Conservation (phyloP, 2,113 vertebrate species). For the Tragelaphus buxtoni region DNA sequence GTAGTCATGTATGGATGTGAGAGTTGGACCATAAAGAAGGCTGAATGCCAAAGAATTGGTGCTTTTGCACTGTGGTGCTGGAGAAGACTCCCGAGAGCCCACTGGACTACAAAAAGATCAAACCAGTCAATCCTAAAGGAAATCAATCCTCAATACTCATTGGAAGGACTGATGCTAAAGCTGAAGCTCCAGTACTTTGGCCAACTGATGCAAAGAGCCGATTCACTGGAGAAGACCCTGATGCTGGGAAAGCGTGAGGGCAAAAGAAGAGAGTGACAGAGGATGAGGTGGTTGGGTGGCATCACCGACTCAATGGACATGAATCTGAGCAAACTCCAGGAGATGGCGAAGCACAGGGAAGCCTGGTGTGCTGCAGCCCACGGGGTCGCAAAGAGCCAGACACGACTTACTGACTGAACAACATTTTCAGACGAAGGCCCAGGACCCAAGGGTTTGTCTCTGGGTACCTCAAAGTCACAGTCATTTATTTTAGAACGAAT, state of each 20-base stretch:
- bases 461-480: background rate
- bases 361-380: background rate
- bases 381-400: background rate
- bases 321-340: background rate
- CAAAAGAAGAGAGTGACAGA: background rate
- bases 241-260: background rate
- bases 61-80: background rate
- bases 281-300: background rate
- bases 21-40: background rate
- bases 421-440: background rate
- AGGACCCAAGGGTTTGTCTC: background rate
- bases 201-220: background rate
- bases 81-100: background rate
- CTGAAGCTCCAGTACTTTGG: background rate
- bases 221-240: background rate
- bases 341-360: background rate
- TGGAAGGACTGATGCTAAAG: background rate
- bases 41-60: background rate
- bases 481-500: background rate
- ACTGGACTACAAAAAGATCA: background rate
- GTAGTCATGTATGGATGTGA: background rate
- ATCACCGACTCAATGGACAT: background rate
- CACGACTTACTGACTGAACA: background rate
- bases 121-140: background rate
- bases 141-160: background rate